These are phyloP conservation scores for Anoura caudifer DNA, from an alignment of 2,113 vertebrate genomes.

Conservation along the genomic window DNA sequence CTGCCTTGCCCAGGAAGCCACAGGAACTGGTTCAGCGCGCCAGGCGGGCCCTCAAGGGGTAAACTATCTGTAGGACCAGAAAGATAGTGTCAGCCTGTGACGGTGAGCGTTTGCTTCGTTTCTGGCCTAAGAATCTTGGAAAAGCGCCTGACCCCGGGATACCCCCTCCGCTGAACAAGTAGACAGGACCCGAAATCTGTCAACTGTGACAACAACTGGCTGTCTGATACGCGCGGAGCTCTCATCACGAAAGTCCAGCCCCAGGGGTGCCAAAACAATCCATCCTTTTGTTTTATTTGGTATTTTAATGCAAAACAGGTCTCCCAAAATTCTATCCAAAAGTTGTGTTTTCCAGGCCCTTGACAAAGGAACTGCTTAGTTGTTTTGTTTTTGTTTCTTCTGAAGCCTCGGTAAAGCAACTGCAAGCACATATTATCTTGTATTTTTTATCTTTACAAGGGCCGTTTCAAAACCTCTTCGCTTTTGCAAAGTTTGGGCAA, in stretches of 20 bases:
- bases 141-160: slow-evolving; percentile 31
- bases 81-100: not conserved
- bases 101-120: not conserved
- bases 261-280: slow-evolving; percentile 55
- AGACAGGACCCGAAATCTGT: slow-evolving; percentile 57
- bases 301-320: slow-evolving; percentile 74
- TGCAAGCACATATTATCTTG: not conserved
- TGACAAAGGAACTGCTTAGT: slow-evolving; percentile 25
- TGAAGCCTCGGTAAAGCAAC: slow-evolving; percentile 6
- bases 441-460: slow-evolving; percentile 19
- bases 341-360: slow-evolving; percentile 53
- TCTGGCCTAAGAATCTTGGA: slow-evolving; percentile 27
- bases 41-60: not conserved
- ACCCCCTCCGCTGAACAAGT: not conserved
- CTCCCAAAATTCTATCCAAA: slow-evolving; percentile 48
- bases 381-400: slow-evolving; percentile 46
- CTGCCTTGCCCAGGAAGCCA: not conserved
- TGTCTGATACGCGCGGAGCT: slow-evolving; percentile 41
- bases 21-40: not conserved
- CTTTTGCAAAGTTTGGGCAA: slow-evolving; percentile 12
- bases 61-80: not conserved
- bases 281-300: slow-evolving; percentile 67
- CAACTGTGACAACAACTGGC: slow-evolving; percentile 63
- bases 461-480: not conserved
- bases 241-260: slow-evolving; percentile 52